Conservation (phyloP, 2,888 invertebrate genomes). For the Parnassius apollo region DNA sequence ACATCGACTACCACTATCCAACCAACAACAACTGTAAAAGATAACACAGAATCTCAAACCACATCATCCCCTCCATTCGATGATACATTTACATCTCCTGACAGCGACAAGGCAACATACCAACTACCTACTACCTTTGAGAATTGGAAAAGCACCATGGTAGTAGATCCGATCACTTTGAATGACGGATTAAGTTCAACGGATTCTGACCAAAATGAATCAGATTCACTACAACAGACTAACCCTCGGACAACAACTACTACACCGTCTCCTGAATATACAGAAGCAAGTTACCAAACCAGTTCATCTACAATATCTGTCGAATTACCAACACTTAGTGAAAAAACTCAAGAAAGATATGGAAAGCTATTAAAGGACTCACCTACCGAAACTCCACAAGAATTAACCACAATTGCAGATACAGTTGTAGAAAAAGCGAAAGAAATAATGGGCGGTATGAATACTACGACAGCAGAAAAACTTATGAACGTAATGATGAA, state of each 20-base stretch:
- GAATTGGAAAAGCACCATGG: slow-evolving; percentile 85
- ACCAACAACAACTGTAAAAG: slow-evolving; percentile 49
- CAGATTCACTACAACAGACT: slow-evolving; percentile 50
- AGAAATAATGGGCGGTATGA: slow-evolving; percentile 87
- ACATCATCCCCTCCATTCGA: slow-evolving; percentile 53
- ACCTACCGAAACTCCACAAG: slow-evolving; percentile 78
- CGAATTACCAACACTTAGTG: slow-evolving; percentile 50
- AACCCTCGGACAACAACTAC: slow-evolving; percentile 52
- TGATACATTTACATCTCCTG: slow-evolving; percentile 64
- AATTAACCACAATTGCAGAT: slow-evolving; percentile 77
- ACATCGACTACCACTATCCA: slow-evolving; percentile 53
- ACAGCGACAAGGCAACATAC: slow-evolving; percentile 69
- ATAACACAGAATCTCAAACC: slow-evolving; percentile 48
- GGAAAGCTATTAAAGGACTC: slow-evolving; percentile 61
- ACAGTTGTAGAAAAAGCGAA: slow-evolving; percentile 86
- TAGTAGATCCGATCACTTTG: slow-evolving; percentile 85
- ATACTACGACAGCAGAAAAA: slow-evolving; percentile 87
- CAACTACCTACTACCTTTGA: slow-evolving; percentile 69
- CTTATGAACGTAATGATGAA: slow-evolving; percentile 91
- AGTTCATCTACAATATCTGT: slow-evolving; percentile 53
- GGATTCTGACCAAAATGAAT: slow-evolving; percentile 47
- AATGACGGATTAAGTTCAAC: slow-evolving; percentile 83
- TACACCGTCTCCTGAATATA: slow-evolving; percentile 50
- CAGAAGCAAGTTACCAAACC: slow-evolving; percentile 55
- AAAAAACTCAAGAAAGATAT: slow-evolving; percentile 51